These are phyloP conservation scores for Eueremaeus valkanovi DNA, from an alignment of 2,888 invertebrate species.

Conservation along the genomic window DNA sequence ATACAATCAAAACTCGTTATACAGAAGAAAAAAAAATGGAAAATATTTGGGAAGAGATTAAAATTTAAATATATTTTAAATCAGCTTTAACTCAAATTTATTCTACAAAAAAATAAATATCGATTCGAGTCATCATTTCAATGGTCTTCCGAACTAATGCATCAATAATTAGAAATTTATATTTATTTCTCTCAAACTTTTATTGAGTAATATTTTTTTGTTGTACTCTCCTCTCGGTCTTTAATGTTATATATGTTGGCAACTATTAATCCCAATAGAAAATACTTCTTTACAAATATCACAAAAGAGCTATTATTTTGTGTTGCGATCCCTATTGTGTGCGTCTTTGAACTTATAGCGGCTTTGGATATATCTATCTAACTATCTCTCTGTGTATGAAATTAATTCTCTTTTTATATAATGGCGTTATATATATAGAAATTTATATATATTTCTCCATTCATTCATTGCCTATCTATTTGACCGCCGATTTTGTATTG, in stretches of 20 bases:
- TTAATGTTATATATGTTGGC: neutral
- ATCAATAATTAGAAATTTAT: neutral
- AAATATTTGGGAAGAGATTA: neutral
- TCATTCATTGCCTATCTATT: neutral
- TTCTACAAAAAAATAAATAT: too few relatives aligned
- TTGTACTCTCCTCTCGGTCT: neutral
- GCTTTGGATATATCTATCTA: neutral
- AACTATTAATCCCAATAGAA: conserved; percentile 10
- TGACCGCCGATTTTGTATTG: neutral
- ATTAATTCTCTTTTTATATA: neutral
- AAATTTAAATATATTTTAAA: neutral
- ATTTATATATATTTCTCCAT: neutral
- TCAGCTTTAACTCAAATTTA: too few relatives aligned
- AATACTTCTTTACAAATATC: neutral
- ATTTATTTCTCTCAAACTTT: neutral
- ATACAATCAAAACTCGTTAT: too few relatives aligned
- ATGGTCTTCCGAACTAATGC: too few relatives aligned
- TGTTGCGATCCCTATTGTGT: neutral
- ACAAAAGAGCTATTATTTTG: conserved; percentile 12
- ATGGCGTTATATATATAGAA: neutral
- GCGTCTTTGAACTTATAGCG: neutral
- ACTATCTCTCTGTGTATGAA: neutral
- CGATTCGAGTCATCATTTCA: too few relatives aligned
- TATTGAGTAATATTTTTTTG: neutral
- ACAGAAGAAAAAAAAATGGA: too few relatives aligned